These are phyloP conservation scores for Helicolenus hilgendorfi DNA, from an alignment of 2,797 vertebrate genomes.

Conservation along the genomic window DNA sequence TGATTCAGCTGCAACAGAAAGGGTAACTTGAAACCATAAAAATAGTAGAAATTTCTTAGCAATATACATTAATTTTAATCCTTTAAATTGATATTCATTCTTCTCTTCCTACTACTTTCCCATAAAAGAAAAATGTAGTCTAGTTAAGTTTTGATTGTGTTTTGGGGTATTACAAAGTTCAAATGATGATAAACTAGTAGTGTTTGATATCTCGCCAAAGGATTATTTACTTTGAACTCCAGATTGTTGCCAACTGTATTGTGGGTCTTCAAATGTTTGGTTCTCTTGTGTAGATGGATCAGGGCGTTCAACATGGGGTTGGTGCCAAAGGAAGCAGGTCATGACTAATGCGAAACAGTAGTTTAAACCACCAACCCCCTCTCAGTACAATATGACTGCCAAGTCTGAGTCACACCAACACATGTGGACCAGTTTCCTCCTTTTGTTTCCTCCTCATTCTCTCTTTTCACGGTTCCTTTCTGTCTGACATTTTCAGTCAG, in stretches of 20 bases:
- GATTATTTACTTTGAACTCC: conserved; percentile 25
- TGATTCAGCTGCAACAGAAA: neutral
- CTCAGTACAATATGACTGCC: conserved; percentile 35
- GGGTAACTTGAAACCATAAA: neutral
- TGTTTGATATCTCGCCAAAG: conserved; percentile 36
- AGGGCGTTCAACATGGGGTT: conserved; percentile 14
- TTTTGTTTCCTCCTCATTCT: conserved; percentile 58
- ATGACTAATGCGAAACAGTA: conserved; percentile 45
- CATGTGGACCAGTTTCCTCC: conserved; percentile 33
- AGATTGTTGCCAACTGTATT: conserved; percentile 30
- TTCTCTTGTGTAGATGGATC: conserved; percentile 7
- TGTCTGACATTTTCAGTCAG: conserved; percentile 84
- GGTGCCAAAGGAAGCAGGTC: conserved; percentile 61
- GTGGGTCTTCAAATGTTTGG: conserved; percentile 12
- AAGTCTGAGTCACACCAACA: conserved; percentile 36
- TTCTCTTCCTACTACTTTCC: neutral
- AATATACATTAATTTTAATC: neutral
- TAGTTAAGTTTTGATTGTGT: neutral
- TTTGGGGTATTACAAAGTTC: neutral
- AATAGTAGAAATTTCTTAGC: neutral
- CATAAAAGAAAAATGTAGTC: no score
- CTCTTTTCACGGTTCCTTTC: conserved; percentile 57
- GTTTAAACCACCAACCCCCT: conserved; percentile 1
- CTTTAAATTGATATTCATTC: neutral
- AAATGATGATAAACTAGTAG: neutral